Evolutionary conservation across 2,113 vertebrate species (phyloP), one percentile per base, ranked within the genome.

Genomic region (Candoia aspera): DNA sequence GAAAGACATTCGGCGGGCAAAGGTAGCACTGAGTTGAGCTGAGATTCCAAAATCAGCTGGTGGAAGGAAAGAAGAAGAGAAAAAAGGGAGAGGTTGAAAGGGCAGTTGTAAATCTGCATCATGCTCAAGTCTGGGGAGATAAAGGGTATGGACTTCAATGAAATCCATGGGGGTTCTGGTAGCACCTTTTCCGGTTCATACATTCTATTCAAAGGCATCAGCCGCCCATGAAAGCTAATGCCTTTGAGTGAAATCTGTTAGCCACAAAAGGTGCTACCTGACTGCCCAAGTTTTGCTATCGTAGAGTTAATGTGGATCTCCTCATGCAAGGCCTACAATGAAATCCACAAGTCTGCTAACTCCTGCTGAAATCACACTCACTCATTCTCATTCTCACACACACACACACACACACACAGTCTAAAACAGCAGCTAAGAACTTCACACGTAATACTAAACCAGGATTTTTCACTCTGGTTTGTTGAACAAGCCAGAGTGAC

Each of bases 31-130:
- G 60, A 99, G 99, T 96, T 99, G 98, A 6, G 98, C 99, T 0
- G 99, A 98, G 96, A 99, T 99, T 57, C 99, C 99, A 91, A 99
- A 99, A 96, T 99, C 99, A 24, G 99, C 99, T 99, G 92, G 90
- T 91, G 53, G 79, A 83, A 89, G 4, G 21, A 3, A 89, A 53
- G 90, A 58, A 62, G 2, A 0, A 19, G 29, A 33, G 13, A 33
- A 23, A 68, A 84, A 87, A 68, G 2, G 26, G 17, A 90, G 6
- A 15, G 4, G 58, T 0, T 21, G 86, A 46, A 59, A 4, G 49
- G 1, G 55, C n/a, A 15, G 8, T 57, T 3, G 3, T 46, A 26
- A 15, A 88, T 49, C 4, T 49, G 33, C 23, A 1, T 57, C 8
- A 0, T 26, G 33, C 58, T 88, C 23, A 15, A 15, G 24, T 86